Evolutionary conservation across 1,140 invertebrate species (phyloP).

Genomic region (Drosophila obscura): DNA sequence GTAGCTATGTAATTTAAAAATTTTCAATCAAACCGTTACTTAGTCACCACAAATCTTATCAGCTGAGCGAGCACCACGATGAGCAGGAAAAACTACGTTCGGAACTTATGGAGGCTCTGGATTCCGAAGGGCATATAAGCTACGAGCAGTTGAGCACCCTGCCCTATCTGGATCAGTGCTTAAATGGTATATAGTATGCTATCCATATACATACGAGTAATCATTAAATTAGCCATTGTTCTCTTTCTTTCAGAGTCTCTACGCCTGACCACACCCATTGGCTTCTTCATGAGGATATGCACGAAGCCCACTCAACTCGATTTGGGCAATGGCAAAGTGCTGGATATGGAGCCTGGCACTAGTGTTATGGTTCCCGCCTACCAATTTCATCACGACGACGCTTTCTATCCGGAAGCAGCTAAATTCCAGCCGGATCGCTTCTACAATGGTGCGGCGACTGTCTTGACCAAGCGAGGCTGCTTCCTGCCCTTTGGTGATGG

Average conservation of each 20-base stretch:
- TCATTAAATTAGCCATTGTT: neutral
- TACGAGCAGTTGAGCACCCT: constrained; percentile 59
- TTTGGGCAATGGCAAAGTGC: constrained; percentile 43
- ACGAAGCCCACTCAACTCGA: constrained; percentile 83
- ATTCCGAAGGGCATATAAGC: constrained; percentile 34
- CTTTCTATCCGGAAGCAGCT: constrained; percentile 85
- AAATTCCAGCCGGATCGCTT: constrained; percentile 87
- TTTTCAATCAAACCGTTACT: neutral
- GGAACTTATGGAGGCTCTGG: constrained; percentile 51
- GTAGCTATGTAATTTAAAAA: constrained; percentile 35
- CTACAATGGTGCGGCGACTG: constrained; percentile 67
- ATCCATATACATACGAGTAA: neutral
- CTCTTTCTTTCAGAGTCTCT: constrained; percentile 50
- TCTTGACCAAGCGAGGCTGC: constrained; percentile 56
- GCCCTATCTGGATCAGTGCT: constrained; percentile 74
- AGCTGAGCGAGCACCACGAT: constrained; percentile 58
- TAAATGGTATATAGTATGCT: constrained; percentile 50
- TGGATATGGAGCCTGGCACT: constrained; percentile 57
- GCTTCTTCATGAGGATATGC: constrained; percentile 70
- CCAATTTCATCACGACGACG: constrained; percentile 67
- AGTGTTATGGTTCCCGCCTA: constrained; percentile 61
- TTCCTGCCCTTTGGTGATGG: constrained; percentile 87
- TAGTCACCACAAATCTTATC: constrained; percentile 15
- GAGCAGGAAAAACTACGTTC: constrained; percentile 56
- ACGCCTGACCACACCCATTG: constrained; percentile 59